phyloP scores from a whole-genome alignment of 2,113 vertebrate genomes.

The human (Homo sapiens) region GRCh38 chr12:118647001-118647500 shows the following conservation, averaged over 20 bases:
- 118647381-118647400: neutral
- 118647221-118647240: neutral
- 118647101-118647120: neutral
- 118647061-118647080: constrained; percentile 3
- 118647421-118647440: neutral
- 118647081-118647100: neutral
- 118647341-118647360: neutral
- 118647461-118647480: neutral
- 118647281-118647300: neutral
- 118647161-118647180: neutral
- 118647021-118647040: neutral
- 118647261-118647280: neutral
- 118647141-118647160: neutral
- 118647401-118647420: neutral
- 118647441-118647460: neutral
- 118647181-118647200: neutral
- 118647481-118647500: neutral
- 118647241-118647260: neutral
- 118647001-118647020: constrained; percentile 9
- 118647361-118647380: neutral
- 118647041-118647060: neutral
- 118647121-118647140: neutral
- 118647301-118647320: neutral
- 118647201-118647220: neutral
- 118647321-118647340: neutral